Evolutionary conservation across 2,113 vertebrate genomes (phyloP), one percentile per base, ranked within the genome.

Genomic region (Microtus richardsoni): DNA sequence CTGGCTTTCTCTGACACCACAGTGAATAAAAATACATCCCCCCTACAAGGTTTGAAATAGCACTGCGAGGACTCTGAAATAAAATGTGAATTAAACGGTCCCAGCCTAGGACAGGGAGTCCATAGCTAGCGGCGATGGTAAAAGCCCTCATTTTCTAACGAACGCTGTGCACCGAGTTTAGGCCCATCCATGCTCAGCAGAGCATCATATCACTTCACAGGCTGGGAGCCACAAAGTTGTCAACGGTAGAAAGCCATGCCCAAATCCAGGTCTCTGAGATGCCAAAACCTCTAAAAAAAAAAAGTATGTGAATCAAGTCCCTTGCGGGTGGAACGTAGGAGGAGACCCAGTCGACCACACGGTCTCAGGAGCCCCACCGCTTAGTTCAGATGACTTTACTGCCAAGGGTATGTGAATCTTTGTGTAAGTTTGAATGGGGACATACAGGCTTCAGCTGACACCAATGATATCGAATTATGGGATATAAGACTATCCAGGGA

Each of bases 101-200:
- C 89, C 70, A 49, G 79, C 44, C 68, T 36, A 13, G 21, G 17
- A 71, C 12, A 44, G 90, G 28, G 28, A 54, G 74, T 28, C 30
- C 49, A 71, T n/a, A 28, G 39, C 30, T 4, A 33, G 6, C 7
- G 5, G 4, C 4, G 9, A 58, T 5, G 2, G 28, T 19, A 68
- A 14, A 30, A 85, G 36, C 6, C 60, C 5, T 30, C 28, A 0
- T 17, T 44, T 22, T 26, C 30, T 33, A 10, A 33, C 11, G 0
- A 64, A 30, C 0, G 5, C 36, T 24, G 1, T 0, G 7, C 1
- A 21, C 41, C 3, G 3, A 52, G 33, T 22, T 64, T 24, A 7
- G 12, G 3, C 26, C 26, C 16, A 3, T 21, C 49, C 9, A 2
- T 52, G 30, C 58, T 88, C 39, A 44, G 33, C 47, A 39, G 4